A percentile compares a stretch with the other conserved stretches of the same genome.
Evolutionary conservation across 2,888 invertebrate genomes (phyloP).

Genomic region (Megamerina dolium): DNA sequence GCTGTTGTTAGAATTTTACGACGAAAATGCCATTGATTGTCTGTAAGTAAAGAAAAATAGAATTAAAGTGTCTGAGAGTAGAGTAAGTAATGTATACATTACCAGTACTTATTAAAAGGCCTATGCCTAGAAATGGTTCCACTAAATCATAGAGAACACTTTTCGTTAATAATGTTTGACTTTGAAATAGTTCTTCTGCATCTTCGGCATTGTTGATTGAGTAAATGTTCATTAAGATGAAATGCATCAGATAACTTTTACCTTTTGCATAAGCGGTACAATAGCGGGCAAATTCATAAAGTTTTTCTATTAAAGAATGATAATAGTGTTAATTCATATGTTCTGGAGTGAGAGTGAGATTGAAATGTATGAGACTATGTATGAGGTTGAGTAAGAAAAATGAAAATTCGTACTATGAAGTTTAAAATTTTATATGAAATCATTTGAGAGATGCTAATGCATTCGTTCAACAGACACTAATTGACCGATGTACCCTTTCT

Average conservation of each 20-base stretch:
- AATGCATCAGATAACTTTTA: slow-evolving; percentile 39
- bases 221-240: slow-evolving; percentile 31
- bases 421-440: too few species aligned
- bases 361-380: too few species aligned
- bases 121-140: slow-evolving; percentile 52
- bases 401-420: too few species aligned
- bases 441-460: too few species aligned
- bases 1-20: slow-evolving; percentile 60
- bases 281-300: slow-evolving; percentile 27
- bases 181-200: slow-evolving; percentile 53
- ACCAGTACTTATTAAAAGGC: slow-evolving; percentile 51
- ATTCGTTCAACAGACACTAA: too few species aligned
- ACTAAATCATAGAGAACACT: slow-evolving; percentile 50
- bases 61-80: too few species aligned
- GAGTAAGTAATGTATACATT: too few species aligned
- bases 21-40: slow-evolving; percentile 56
- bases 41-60: slow-evolving; percentile 29
- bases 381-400: too few species aligned
- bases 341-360: too few species aligned
- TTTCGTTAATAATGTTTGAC: slow-evolving; percentile 52
- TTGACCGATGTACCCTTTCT: too few species aligned
- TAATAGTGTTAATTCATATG: not conserved
- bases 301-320: slow-evolving; percentile 20
- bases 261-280: slow-evolving; percentile 23
- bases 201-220: slow-evolving; percentile 51